Evolutionary conservation across 2,113 vertebrate genomes (phyloP).

Genomic region (Silurus glanis): DNA sequence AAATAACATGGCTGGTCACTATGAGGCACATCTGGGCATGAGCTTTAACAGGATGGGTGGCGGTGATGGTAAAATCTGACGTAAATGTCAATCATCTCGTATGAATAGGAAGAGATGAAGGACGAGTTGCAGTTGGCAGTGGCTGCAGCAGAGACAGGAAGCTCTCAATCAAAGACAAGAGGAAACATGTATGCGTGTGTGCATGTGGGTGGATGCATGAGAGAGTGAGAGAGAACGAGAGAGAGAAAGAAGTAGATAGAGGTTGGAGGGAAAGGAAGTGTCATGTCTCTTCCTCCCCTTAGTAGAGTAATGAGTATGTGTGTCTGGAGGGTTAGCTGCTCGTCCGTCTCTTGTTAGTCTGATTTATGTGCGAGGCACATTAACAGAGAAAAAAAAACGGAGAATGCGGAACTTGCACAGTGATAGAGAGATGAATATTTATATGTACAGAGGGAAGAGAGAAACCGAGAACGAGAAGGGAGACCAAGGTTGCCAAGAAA

Average conservation of each 20-base stretch:
- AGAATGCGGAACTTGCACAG: slow-evolving; percentile 67
- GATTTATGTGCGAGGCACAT: slow-evolving; percentile 80
- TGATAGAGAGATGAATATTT: slow-evolving; percentile 57
- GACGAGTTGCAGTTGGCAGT: slow-evolving; percentile 34
- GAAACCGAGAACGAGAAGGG: slow-evolving; percentile 6
- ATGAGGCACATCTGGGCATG: slow-evolving; percentile 52
- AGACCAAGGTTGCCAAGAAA: slow-evolving; percentile 10
- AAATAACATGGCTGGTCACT: slow-evolving; percentile 59
- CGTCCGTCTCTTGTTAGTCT: slow-evolving; percentile 75
- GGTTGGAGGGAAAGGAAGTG: slow-evolving; percentile 37
- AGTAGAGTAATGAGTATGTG: slow-evolving; percentile 62
- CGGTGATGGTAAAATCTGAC: slow-evolving; percentile 9
- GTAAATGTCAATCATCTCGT: slow-evolving; percentile 40
- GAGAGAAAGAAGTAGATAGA: slow-evolving; percentile 29
- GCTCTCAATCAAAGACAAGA: slow-evolving; percentile 51
- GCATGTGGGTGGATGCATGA: slow-evolving; percentile 14
- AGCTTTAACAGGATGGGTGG: slow-evolving; percentile 16
- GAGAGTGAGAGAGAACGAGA: slow-evolving; percentile 11
- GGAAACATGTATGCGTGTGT: slow-evolving; percentile 34
- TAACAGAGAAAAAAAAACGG: slow-evolving; percentile 69
- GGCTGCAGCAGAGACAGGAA: slow-evolving; percentile 43
- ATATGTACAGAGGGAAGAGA: not conserved
- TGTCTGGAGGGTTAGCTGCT: slow-evolving; percentile 74
- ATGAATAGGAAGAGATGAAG: slow-evolving; percentile 60
- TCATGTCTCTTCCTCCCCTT: slow-evolving; percentile 46